Evolutionary conservation across 2,797 vertebrate genomes (phyloP).

Genomic region (Macrochelys suwanniensis): DNA sequence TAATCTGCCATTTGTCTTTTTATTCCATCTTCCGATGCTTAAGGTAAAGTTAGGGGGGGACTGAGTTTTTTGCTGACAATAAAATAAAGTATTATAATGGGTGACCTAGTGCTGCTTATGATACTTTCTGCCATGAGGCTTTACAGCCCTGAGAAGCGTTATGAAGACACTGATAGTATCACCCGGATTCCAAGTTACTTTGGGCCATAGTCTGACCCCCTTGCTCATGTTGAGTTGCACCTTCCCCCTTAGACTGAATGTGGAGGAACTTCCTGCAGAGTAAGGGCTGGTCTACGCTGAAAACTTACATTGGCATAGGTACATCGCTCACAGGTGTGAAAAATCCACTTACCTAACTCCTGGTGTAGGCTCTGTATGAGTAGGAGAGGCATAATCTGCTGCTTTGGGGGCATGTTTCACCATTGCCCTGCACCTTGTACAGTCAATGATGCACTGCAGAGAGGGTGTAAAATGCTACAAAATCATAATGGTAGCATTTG

Average conservation of each 20-base stretch:
- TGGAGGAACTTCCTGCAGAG: not conserved
- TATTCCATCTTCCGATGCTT: not conserved
- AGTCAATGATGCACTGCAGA: not conserved
- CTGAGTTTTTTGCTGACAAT: not conserved
- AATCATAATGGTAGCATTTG: not conserved
- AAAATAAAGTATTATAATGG: not conserved
- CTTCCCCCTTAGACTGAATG: not conserved
- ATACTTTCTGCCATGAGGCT: not conserved
- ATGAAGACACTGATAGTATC: accelerated
- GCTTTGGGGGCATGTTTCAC: not conserved
- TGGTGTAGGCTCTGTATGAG: not conserved
- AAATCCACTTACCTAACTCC: not conserved
- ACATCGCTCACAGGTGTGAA: not conserved
- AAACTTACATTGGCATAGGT: not conserved
- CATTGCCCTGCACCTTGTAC: not conserved
- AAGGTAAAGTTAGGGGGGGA: not conserved
- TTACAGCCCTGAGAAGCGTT: not conserved
- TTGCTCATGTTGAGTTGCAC: not conserved
- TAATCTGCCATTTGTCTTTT: not conserved
- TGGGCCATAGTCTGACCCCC: not conserved
- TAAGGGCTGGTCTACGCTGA: not conserved
- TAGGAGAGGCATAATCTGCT: not conserved
- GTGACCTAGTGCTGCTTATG: not conserved
- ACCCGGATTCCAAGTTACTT: not conserved
- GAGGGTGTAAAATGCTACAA: not conserved